Conservation (phyloP, 1,140 invertebrate genomes). For the Tetramorium alpestre region DNA sequence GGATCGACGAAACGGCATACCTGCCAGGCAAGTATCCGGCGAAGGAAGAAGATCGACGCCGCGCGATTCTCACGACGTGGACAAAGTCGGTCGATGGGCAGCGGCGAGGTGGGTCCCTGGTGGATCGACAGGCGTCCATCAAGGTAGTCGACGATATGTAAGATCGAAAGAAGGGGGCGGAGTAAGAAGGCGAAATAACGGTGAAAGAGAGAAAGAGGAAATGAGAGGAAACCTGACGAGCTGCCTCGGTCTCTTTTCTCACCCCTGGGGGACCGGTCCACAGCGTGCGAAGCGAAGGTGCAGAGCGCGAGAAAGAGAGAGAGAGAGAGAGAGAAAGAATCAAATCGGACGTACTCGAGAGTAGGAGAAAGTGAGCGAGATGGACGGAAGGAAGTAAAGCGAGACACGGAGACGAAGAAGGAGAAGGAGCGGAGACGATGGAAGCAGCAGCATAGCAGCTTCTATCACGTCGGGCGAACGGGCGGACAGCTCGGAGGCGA, state of each 20-base stretch:
- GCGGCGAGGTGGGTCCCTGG: constrained; percentile 64
- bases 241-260: constrained; percentile 71
- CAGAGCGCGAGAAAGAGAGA: constrained; percentile 58
- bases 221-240: constrained; percentile 73
- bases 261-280: constrained; percentile 74
- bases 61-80: constrained; percentile 46
- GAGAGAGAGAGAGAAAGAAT: constrained; percentile 21
- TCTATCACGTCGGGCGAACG: constrained; percentile 85
- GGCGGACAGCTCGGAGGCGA: constrained; percentile 85
- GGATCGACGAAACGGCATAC: constrained; percentile 18
- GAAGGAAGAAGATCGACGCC: background rate
- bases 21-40: constrained; percentile 48
- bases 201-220: constrained; percentile 40
- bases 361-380: constrained; percentile 45
- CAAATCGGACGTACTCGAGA: constrained; percentile 30
- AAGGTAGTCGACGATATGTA: constrained; percentile 67
- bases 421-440: constrained; percentile 63
- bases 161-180: constrained; percentile 53
- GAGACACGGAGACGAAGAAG: constrained; percentile 61
- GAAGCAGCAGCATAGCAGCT: constrained; percentile 77
- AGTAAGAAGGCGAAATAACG: constrained; percentile 53
- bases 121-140: constrained; percentile 78
- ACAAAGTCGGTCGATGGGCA: constrained; percentile 51
- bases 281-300: constrained; percentile 61
- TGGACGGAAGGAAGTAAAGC: constrained; percentile 49